A percentile compares a stretch with the other conserved stretches of the same genome.
Conservation (phyloP, 2,113 vertebrate species). For the Chloropsis cyanopogon region DNA sequence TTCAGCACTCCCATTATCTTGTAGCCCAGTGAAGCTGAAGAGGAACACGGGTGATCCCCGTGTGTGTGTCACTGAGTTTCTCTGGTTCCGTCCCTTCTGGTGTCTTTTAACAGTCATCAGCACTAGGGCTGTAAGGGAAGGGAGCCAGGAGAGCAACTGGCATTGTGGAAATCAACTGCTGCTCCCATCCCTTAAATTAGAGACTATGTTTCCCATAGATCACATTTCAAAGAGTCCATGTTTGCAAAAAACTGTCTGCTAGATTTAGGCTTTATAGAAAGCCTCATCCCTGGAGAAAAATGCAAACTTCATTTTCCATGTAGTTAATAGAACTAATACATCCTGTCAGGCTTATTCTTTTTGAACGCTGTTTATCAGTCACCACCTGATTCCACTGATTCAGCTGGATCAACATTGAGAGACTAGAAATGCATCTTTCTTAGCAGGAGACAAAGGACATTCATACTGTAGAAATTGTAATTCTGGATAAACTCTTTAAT, state of each 20-base stretch:
- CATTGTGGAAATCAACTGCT: not conserved
- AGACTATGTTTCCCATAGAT: not conserved
- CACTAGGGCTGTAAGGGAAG: not conserved
- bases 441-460: not conserved
- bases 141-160: not conserved
- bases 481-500: conserved; percentile 24
- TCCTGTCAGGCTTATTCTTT: not conserved
- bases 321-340: not conserved
- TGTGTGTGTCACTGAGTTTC: not conserved
- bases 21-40: not conserved
- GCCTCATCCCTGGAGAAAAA: not conserved
- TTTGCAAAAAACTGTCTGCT: not conserved
- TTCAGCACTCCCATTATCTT: not conserved
- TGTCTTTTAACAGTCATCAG: not conserved
- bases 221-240: not conserved
- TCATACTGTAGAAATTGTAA: not conserved
- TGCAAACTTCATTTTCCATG: not conserved
- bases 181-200: not conserved
- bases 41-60: not conserved
- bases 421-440: not conserved
- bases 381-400: not conserved
- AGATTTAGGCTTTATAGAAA: not conserved
- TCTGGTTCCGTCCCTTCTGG: not conserved
- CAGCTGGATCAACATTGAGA: not conserved
- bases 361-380: not conserved